A percentile compares a stretch with the other conserved stretches of the same genome.
These are phyloP conservation scores for Pseudomyrmex concolor DNA, from an alignment of 1,140 invertebrate genomes.

Conservation along the genomic window DNA sequence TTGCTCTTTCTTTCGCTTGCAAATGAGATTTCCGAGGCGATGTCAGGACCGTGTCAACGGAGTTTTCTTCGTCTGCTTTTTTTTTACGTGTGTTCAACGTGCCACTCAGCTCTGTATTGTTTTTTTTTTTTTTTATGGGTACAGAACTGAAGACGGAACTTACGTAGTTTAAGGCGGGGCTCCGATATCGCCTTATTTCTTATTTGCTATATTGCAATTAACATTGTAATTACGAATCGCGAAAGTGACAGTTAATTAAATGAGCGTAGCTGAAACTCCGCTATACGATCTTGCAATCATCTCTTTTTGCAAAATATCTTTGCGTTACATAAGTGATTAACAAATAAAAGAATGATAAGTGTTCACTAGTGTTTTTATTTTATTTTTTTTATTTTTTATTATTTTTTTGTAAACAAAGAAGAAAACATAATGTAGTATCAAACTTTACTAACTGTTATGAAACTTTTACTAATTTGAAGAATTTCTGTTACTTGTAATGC, in stretches of 20 bases:
- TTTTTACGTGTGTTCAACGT: not conserved
- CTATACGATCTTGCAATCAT: not conserved
- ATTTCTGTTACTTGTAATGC: constrained; percentile 81
- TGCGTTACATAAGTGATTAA: constrained; percentile 2
- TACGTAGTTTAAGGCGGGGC: too few relatives aligned
- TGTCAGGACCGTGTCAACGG: not conserved
- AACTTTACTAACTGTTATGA: too few relatives aligned
- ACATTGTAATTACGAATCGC: constrained; percentile 9
- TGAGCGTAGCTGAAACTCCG: too few relatives aligned
- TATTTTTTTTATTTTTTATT: too few relatives aligned
- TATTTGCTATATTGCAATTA: too few relatives aligned
- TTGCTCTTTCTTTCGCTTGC: not conserved
- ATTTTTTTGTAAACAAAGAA: not conserved
- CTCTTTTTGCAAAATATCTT: not conserved
- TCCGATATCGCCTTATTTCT: too few relatives aligned
- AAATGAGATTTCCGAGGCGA: constrained; percentile 20
- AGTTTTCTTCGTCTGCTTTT: not conserved
- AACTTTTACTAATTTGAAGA: constrained; percentile 79
- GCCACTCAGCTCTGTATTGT: too few relatives aligned
- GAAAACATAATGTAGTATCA: constrained; percentile 20
- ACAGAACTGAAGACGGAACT: too few relatives aligned
- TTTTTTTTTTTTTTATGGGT: too few relatives aligned
- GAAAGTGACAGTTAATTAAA: constrained; percentile 15
- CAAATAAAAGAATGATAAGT: not conserved
- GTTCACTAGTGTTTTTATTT: too few relatives aligned